Base-by-base conservation (phyloP, 2,797 vertebrate species). In the Coilia nasus region DNA sequence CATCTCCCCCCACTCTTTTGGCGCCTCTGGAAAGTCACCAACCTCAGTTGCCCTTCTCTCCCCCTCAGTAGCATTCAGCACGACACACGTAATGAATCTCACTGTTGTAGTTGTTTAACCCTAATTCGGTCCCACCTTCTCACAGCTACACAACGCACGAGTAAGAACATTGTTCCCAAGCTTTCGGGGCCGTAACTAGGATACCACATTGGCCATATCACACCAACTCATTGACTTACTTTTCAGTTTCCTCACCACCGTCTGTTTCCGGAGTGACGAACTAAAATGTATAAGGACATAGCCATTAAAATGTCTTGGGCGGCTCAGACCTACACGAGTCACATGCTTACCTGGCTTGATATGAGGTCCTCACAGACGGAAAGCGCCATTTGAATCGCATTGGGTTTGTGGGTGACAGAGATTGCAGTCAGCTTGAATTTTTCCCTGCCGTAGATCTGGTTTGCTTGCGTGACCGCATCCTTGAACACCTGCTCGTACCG, bases 281-380 rank as follows among this genome's bases (percentile, higher is more conserved):
- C 31, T 35, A 11, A 11, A 9, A 2, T 28, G 11, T 25, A 71
- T 31, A 35, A 31, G 35, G 41, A 78, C 35, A 78, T 7, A 21
- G 6, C 28, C 12, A 23, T 28, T 5, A 71, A 87, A 57, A 87
- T 41, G 31, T 83, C 44, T 2, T 64, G 67, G 2, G 10, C 3
- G 15, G 11, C 35, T 17, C 17, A 84, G 83, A 71, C 14, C 64
- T 15, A 35, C 64, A 35, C 25, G 46, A 17, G 31, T 41, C 67
- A 59, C 44, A 83, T 35, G 46, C 82, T 83, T 93, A 98, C 98
- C 98, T 99, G 98, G 92, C 97, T 97, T 93, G 97, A 98, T 95
- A 99, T 99, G 92, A 99, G 97, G 94, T 98, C 98, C 94, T 99
- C 98, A 90, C 98, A 99, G 78, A 99, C 98, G 25, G 98, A 98